phyloP scores from a whole-genome alignment of 1,140 invertebrate genomes.

The Nephotettix cincticeps region DNA sequence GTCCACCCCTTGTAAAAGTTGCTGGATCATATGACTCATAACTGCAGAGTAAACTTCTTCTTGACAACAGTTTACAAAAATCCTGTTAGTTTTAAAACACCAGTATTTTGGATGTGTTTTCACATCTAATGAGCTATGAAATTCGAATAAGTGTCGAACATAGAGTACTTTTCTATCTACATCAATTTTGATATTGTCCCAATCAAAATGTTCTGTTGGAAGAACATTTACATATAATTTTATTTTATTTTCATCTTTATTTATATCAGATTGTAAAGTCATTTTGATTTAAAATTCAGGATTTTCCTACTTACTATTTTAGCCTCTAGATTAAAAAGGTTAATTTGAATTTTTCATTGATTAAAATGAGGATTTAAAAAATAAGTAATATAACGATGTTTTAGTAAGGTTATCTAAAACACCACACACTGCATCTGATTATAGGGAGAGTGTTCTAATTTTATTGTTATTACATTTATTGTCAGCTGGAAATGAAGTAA shows the following conservation, averaged over 20 bases:
- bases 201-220: background rate
- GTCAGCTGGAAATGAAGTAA: too few relatives aligned
- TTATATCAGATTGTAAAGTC: too few relatives aligned
- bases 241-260: background rate
- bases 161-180: background rate
- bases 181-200: background rate
- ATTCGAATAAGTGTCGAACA: background rate
- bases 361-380: too few relatives aligned
- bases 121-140: background rate
- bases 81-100: slow-evolving; percentile 9
- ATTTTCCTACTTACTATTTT: too few relatives aligned
- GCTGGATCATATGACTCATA: background rate
- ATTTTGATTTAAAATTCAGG: too few relatives aligned
- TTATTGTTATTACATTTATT: too few relatives aligned
- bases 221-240: background rate
- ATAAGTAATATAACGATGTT: too few relatives aligned
- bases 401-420: too few relatives aligned
- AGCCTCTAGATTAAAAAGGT: too few relatives aligned
- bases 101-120: background rate
- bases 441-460: too few relatives aligned
- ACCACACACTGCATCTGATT: too few relatives aligned
- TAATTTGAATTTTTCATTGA: too few relatives aligned
- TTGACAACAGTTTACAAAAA: slow-evolving; percentile 8
- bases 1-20: background rate
- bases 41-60: background rate